Base-by-base conservation (phyloP, 2,888 invertebrate genomes). In the Itoplectis maculator region DNA sequence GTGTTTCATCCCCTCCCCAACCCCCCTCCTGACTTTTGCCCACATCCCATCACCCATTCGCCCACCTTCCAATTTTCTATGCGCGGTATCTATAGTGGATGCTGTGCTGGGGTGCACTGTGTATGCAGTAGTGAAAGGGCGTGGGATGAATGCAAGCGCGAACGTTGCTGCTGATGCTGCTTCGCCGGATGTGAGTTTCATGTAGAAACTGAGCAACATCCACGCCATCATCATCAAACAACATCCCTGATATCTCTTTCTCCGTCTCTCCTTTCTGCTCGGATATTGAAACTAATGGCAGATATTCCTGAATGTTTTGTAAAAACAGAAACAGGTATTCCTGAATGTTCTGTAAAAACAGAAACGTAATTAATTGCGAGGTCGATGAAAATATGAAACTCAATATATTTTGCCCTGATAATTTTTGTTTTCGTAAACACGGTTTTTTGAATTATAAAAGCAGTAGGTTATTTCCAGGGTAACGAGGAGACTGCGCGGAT, bases 261-360 rank as follows among this genome's bases (percentile, higher is more conserved):
- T 54, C 42, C 18, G 74, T 49, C 70, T 51, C 66, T 69, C 59
- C 45, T 54, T n/a, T 68, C 18, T 13, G 37, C 29, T 13, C 63
- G n/a, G n/a, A 65, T 65, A 72, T 81, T 72, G 42, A 72, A 81
- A 81, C 76, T 76, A 72, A 76, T 72, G 66, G 20, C 11, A 23
- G 11, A 4, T 11, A 45, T 40, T 13, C 9, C 59, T 40, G 56
- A 3, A 29, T 29, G 29, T 3, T 2, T 2, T 3, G 29, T 5
- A 29, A 29, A 29, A 29, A 29, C 29, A 5, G 3, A 29, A 29
- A 29, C 29, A 29, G 5, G 5, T 2, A 2, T 29, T 29, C 29
- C 29, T 29, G 29, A 3, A 29, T 29, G 29, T 3, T 2, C 3
- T 3, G 29, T 5, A 29, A 29, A 29, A 29, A 5, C 29, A 29